Conservation (phyloP, 2,113 vertebrate genomes). For the Ameiurus melas region DNA sequence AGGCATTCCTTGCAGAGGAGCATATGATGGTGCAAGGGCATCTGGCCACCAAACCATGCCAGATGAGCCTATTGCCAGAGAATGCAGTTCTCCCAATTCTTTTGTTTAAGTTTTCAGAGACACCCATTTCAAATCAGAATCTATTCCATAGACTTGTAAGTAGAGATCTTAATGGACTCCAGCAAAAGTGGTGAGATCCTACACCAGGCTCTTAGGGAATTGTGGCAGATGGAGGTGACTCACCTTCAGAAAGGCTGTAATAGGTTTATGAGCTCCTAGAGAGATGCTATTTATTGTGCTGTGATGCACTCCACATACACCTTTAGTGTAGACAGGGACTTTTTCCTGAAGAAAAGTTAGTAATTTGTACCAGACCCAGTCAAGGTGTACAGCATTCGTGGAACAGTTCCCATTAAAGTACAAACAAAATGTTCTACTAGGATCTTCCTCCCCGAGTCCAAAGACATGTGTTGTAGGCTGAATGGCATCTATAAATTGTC, state of each 20-base stretch:
- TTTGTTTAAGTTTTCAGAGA: too few relatives aligned
- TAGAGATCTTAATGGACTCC: not conserved
- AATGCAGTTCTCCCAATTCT: too few relatives aligned
- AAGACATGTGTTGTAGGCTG: too few relatives aligned
- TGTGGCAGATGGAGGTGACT: too few relatives aligned
- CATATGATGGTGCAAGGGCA: too few relatives aligned
- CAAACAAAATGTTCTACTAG: not conserved
- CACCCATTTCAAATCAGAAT: not conserved
- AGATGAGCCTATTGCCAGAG: too few relatives aligned
- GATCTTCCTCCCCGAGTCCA: not conserved
- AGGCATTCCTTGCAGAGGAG: too few relatives aligned
- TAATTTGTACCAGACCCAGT: not conserved
- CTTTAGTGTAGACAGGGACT: not conserved
- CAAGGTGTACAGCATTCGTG: not conserved
- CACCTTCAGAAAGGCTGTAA: not conserved
- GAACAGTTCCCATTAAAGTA: not conserved
- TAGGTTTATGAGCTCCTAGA: not conserved
- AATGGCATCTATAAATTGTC: too few relatives aligned
- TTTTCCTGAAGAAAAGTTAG: not conserved
- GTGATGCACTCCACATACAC: not conserved
- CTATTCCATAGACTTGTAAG: not conserved
- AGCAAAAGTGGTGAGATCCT: not conserved
- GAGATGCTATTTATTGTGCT: not conserved
- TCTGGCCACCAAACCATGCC: too few relatives aligned
- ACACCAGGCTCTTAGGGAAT: not conserved